These are phyloP conservation scores for Anguilla japonica DNA, from an alignment of 2,113 vertebrate species.

Conservation along the genomic window DNA sequence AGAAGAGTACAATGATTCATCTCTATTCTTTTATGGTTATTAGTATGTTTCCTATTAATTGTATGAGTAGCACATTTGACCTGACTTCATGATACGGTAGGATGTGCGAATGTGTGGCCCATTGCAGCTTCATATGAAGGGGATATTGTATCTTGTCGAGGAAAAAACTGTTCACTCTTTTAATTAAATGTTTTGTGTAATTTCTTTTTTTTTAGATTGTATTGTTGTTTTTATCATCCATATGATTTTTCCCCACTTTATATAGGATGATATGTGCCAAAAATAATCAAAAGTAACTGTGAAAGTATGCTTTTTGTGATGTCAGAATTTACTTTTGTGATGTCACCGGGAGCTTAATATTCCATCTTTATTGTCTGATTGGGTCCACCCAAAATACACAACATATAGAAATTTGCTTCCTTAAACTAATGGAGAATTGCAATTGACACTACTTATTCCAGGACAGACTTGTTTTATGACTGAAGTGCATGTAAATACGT, in stretches of 20 bases:
- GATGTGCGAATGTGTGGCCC: not conserved
- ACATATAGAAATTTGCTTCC: not conserved
- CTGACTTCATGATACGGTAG: not conserved
- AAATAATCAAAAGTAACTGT: slow-evolving; percentile 28
- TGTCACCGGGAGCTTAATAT: not conserved
- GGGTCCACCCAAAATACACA: not conserved
- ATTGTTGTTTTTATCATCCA: not conserved
- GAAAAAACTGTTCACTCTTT: not conserved
- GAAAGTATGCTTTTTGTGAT: not conserved
- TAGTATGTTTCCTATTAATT: not conserved
- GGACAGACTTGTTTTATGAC: not conserved
- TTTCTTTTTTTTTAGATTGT: slow-evolving; percentile 23
- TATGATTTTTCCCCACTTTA: not conserved
- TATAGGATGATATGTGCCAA: slow-evolving; percentile 64
- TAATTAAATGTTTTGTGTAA: not conserved
- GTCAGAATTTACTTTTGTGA: not conserved
- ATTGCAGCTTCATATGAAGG: not conserved
- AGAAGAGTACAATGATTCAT: not conserved
- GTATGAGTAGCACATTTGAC: not conserved
- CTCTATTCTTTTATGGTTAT: not conserved
- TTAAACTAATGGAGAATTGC: not conserved
- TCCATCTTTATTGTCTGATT: not conserved
- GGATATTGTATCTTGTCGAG: not conserved
- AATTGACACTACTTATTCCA: not conserved
- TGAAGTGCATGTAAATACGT: not conserved